Conservation (phyloP, 2,888 invertebrate species). For the Agapostemon virescens region DNA sequence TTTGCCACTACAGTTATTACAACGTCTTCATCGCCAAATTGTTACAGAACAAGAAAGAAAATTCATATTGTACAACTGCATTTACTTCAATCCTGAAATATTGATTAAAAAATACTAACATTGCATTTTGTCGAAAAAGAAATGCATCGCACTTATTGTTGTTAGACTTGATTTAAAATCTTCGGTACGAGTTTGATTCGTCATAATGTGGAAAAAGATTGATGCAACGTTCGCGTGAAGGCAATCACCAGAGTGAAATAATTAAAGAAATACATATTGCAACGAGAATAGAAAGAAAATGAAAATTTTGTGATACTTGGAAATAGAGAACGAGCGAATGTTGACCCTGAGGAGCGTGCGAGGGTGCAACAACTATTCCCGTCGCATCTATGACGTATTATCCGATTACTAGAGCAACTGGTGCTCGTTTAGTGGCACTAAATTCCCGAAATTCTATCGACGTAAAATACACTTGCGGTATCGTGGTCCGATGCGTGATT, state of each 20-base stretch:
- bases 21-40: no score
- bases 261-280: not conserved
- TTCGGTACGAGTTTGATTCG: no score
- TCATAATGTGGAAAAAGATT: no score
- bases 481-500: slow-evolving; percentile 38
- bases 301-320: not conserved
- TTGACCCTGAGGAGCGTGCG: not conserved
- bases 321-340: not conserved
- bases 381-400: not conserved
- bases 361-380: not conserved
- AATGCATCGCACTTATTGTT: no score
- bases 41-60: no score
- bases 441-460: slow-evolving; percentile 19
- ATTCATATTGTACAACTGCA: no score
- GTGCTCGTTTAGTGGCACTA: slow-evolving; percentile 10
- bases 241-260: not conserved
- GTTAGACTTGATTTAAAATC: no score
- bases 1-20: no score
- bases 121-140: no score
- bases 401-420: slow-evolving; percentile 6
- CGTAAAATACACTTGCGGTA: slow-evolving; percentile 21
- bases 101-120: no score
- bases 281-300: not conserved
- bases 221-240: not conserved
- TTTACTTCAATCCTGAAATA: no score